phyloP scores from a whole-genome alignment of 2,888 invertebrate species.

The Eupithecia pulchellata region DNA sequence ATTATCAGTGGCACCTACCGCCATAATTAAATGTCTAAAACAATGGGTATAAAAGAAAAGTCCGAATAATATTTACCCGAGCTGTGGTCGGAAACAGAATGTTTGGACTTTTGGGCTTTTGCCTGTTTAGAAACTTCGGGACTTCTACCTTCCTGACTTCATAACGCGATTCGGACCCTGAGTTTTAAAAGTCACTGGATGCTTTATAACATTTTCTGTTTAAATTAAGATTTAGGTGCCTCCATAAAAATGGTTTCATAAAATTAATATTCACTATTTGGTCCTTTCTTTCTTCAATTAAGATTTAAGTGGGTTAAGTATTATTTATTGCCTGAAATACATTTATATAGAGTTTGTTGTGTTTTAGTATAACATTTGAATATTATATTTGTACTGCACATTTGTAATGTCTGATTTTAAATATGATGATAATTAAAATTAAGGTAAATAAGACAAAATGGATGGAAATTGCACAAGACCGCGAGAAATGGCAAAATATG shows the following conservation, averaged over 20 bases:
- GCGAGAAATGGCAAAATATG: too few species aligned
- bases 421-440: too few species aligned
- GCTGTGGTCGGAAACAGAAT: constrained; percentile 69
- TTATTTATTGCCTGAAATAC: too few species aligned
- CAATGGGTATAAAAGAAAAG: constrained; percentile 77
- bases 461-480: too few species aligned
- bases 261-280: neutral
- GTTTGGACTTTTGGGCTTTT: constrained; percentile 72
- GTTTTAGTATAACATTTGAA: too few species aligned
- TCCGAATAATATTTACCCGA: constrained; percentile 78
- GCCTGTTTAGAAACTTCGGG: constrained; percentile 72
- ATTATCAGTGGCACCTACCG: constrained; percentile 44
- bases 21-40: constrained; percentile 76
- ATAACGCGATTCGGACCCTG: constrained; percentile 72
- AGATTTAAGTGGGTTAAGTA: too few species aligned
- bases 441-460: too few species aligned
- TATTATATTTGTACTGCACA: too few species aligned
- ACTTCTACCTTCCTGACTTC: constrained; percentile 79
- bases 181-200: constrained; percentile 65
- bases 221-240: neutral
- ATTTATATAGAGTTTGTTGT: too few species aligned
- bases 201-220: neutral
- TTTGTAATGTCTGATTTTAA: too few species aligned
- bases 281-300: neutral
- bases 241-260: neutral